phyloP scores from a whole-genome alignment of 2,113 vertebrate species.

The Albula goreensis region DNA sequence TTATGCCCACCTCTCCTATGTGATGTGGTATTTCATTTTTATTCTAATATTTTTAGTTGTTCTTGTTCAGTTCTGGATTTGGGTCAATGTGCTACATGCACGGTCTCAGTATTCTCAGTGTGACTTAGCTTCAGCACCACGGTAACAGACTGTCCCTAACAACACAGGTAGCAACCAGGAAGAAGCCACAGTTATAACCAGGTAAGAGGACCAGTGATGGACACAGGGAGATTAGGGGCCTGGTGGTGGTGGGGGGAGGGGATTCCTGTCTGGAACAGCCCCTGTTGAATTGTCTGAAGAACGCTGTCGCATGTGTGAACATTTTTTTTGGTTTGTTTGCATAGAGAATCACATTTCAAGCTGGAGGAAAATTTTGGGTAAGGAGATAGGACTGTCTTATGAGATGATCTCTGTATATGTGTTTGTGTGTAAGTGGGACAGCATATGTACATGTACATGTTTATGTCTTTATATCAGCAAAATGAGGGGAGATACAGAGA shows the following conservation, averaged over 20 bases:
- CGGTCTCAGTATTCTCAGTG: conserved; percentile 33
- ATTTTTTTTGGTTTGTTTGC: background rate
- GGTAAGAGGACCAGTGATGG: conserved; percentile 55
- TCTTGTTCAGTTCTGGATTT: conserved; percentile 25
- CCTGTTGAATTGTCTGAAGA: background rate
- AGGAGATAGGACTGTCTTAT: no score
- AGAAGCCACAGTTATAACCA: conserved; percentile 77
- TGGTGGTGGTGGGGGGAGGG: no score
- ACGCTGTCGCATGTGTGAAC: background rate
- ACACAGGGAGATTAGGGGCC: conserved; percentile 30
- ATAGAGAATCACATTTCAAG: background rate
- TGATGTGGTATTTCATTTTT: conserved; percentile 47
- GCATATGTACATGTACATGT: background rate
- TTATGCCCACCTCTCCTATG: conserved; percentile 56
- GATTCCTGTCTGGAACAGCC: background rate
- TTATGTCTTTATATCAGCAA: background rate
- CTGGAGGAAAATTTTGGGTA: background rate
- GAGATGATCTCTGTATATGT: background rate
- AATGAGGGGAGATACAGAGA: background rate
- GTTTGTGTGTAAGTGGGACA: background rate
- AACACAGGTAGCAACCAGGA: conserved; percentile 79
- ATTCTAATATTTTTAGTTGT: background rate
- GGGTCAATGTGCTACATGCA: conserved; percentile 10
- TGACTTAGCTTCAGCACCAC: conserved; percentile 51
- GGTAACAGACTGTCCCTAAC: conserved; percentile 28